A percentile compares a stretch with the other conserved stretches of the same genome.
Evolutionary conservation across 2,113 vertebrate genomes (phyloP).

Genomic region (Salvelinus namaycush): DNA sequence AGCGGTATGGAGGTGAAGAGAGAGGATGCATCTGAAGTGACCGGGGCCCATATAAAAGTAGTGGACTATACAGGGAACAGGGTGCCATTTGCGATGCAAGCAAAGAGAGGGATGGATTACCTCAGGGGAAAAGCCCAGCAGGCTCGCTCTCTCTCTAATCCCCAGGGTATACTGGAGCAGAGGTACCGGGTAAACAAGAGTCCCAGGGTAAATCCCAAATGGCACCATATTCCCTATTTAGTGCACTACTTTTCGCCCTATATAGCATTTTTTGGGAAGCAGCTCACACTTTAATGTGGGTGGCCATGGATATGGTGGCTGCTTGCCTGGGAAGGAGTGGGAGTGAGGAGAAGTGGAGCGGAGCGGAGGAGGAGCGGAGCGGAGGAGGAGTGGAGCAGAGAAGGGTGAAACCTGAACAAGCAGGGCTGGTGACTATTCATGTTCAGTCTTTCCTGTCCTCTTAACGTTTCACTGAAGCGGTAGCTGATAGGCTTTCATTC

Average conservation of each 20-base stretch:
- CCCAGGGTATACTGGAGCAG: too few relatives aligned
- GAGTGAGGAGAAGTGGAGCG: not conserved
- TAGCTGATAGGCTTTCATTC: slow-evolving; percentile 40
- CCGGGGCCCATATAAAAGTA: too few relatives aligned
- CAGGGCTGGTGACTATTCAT: slow-evolving; percentile 49
- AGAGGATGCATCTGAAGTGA: not conserved
- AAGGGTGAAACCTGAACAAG: slow-evolving; percentile 47
- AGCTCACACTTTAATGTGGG: not conserved
- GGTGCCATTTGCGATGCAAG: too few relatives aligned
- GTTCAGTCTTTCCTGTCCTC: slow-evolving; percentile 50
- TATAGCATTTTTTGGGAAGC: too few relatives aligned
- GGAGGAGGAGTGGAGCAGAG: slow-evolving; percentile 19
- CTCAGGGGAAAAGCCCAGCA: too few relatives aligned
- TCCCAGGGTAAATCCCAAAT: too few relatives aligned
- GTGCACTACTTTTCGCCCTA: not conserved
- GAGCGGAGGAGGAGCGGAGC: slow-evolving; percentile 37
- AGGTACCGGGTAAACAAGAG: not conserved
- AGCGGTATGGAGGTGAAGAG: not conserved
- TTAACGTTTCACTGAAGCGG: slow-evolving; percentile 42
- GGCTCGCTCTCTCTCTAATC: too few relatives aligned
- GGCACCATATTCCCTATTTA: too few relatives aligned
- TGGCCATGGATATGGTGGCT: not conserved
- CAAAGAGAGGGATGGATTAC: too few relatives aligned
- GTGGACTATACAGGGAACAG: too few relatives aligned
- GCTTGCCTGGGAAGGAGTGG: not conserved